Conservation (phyloP, 2,113 vertebrate species). For the Xyliphius kryptos region DNA sequence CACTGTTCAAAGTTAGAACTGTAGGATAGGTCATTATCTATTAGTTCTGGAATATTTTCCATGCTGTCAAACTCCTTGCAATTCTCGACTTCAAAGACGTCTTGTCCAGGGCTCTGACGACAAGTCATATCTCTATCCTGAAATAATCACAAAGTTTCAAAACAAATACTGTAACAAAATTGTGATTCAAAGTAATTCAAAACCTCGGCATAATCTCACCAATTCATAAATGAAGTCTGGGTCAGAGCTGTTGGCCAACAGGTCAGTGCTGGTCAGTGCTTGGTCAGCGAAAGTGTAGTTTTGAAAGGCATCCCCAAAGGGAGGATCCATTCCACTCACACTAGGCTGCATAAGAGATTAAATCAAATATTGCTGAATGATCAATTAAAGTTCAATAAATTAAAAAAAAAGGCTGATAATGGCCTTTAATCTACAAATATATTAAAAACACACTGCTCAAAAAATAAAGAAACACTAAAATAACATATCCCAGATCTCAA, state of each 20-base stretch:
- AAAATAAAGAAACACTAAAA: too few relatives aligned
- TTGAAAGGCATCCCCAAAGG: conserved; percentile 96
- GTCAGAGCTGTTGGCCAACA: conserved; percentile 91
- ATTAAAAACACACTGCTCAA: too few relatives aligned
- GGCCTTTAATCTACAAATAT: too few relatives aligned
- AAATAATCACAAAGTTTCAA: conserved; percentile 13
- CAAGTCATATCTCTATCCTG: conserved; percentile 93
- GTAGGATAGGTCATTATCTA: conserved; percentile 77
- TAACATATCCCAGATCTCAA: too few relatives aligned
- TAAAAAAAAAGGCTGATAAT: too few relatives aligned
- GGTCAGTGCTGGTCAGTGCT: conserved; percentile 94
- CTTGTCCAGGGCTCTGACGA: conserved; percentile 86
- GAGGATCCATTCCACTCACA: conserved; percentile 96
- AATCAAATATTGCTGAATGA: too few relatives aligned
- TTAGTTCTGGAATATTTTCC: conserved; percentile 80
- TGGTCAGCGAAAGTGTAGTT: conserved; percentile 95
- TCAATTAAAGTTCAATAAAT: too few relatives aligned
- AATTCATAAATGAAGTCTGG: conserved; percentile 99
- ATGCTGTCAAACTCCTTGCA: conserved; percentile 86
- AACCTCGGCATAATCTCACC: conserved; percentile 66
- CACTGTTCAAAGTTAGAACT: conserved; percentile 94
- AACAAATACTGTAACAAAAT: too few relatives aligned
- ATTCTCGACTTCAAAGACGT: conserved; percentile 74
- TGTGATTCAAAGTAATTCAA: neutral
- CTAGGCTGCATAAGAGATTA: conserved; percentile 72